Evolutionary conservation across 1,140 invertebrate genomes (phyloP), one percentile per base, ranked within the genome.

Genomic region (Andrena cerasifolii): DNA sequence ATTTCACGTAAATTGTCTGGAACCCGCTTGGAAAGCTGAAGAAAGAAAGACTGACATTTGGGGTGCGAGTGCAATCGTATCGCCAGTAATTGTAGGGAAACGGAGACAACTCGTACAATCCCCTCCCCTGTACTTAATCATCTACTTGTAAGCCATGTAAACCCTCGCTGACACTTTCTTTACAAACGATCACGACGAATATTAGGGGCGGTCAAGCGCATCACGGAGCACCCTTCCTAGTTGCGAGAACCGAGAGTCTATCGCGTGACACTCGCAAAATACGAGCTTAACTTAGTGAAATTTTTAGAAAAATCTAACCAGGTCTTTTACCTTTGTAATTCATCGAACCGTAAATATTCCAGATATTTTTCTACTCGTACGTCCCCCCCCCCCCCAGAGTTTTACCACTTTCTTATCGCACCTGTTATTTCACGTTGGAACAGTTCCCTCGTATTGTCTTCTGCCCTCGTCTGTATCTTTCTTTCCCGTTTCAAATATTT

Each of bases 41-140:
- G 47, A 75, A 71, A 66, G 43, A 82, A 80, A 70, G 80, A 82
- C 68, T 43, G 63, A 82, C 24, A 45, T 68, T 49, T 24, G 12
- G 16, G 61, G 10, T 79, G 59, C 45, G 45, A 80, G 59, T 68
- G 80, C 33, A 77, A 62, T 45, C 71, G 68, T 67, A 54, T 67
- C 31, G 53, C 56, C 21, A 33, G 26, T 51, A 71, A 47, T 61
- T 59, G 54, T 82, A 77, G 65, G 24, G 43, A 81, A 31, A 81
- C 18, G 31, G 8, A 54, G n/a, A 61, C 21, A 68, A 61, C 12
- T 58, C 78, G 56, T 18, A 58, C 10, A 70, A 73, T 59, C 49
- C n/a, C 36, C 14, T 24, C 51, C 18, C 54, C 43, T 74, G 18
- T 74, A 62, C 33, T 36, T 68, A 43, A 56, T 68, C 40, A 54